A percentile compares a stretch with the other conserved stretches of the same genome.
Evolutionary conservation across 2,797 vertebrate genomes (phyloP).

Genomic region (Crocodylus rhombifer): DNA sequence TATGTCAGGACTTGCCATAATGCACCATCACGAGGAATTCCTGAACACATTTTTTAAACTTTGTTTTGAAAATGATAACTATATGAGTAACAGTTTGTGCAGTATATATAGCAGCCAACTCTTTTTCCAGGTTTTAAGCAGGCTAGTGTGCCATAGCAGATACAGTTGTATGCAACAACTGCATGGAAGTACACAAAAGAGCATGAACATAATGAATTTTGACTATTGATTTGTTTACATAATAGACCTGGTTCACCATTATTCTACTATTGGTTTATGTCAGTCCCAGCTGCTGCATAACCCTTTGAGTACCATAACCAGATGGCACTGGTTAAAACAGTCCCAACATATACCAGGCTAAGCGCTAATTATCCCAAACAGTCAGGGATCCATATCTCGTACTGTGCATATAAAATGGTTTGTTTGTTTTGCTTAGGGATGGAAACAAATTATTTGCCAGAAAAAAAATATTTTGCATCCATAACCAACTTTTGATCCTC

Average conservation of each 20-base stretch:
- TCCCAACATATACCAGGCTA: neutral
- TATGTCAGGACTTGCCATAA: neutral
- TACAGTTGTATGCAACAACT: neutral
- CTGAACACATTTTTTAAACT: neutral
- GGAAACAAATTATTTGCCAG: no score
- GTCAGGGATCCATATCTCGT: neutral
- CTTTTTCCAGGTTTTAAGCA: neutral
- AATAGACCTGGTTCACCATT: neutral
- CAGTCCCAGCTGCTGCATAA: neutral
- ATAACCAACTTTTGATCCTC: neutral
- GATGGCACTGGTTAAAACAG: fast-evolving
- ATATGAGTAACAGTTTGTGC: neutral
- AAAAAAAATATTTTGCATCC: no score
- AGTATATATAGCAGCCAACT: neutral
- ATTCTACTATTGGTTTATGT: neutral
- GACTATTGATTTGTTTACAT: neutral
- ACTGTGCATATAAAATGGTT: no score
- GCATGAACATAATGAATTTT: neutral
- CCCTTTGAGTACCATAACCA: neutral
- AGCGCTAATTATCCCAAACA: neutral
- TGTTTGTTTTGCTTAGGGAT: no score
- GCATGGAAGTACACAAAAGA: neutral
- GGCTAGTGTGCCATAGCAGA: neutral
- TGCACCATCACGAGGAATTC: neutral
- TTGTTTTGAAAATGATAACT: neutral